Evolutionary conservation across 2,888 invertebrate species (phyloP).

Genomic region (Lamproptera curius): DNA sequence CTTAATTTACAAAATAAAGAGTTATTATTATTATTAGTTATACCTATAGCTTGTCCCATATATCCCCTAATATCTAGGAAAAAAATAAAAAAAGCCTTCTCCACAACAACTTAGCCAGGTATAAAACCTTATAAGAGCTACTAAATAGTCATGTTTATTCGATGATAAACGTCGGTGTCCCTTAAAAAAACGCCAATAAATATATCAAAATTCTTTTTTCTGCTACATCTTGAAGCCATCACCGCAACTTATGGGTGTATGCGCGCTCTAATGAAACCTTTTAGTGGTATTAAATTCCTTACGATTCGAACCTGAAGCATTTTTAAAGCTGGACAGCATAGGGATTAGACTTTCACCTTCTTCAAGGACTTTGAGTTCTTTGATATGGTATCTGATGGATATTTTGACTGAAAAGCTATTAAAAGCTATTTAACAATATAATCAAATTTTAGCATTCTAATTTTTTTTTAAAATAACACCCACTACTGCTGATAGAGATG

Average conservation of each 20-base stretch:
- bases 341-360: not conserved
- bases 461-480: not conserved
- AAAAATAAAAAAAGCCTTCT: conserved; percentile 34
- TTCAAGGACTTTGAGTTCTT: not conserved
- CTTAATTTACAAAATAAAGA: no score
- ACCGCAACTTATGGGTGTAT: conserved; percentile 5
- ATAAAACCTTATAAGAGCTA: conserved; percentile 65
- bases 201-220: conserved; percentile 51
- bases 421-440: no score
- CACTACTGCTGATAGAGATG: not conserved
- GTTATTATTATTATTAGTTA: no score
- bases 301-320: conserved; percentile 3
- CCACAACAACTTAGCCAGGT: conserved; percentile 37
- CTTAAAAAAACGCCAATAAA: conserved; percentile 60
- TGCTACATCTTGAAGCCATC: conserved; percentile 38
- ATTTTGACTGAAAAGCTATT: not conserved
- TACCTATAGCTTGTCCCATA: no score
- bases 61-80: no score
- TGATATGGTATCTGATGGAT: not conserved
- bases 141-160: conserved; percentile 70
- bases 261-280: conserved; percentile 13
- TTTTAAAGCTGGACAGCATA: not conserved
- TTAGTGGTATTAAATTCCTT: conserved; percentile 7
- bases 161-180: conserved; percentile 56
- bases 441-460: no score